phyloP scores from a whole-genome alignment of 1,140 invertebrate species.

The Psix sp. region DNA sequence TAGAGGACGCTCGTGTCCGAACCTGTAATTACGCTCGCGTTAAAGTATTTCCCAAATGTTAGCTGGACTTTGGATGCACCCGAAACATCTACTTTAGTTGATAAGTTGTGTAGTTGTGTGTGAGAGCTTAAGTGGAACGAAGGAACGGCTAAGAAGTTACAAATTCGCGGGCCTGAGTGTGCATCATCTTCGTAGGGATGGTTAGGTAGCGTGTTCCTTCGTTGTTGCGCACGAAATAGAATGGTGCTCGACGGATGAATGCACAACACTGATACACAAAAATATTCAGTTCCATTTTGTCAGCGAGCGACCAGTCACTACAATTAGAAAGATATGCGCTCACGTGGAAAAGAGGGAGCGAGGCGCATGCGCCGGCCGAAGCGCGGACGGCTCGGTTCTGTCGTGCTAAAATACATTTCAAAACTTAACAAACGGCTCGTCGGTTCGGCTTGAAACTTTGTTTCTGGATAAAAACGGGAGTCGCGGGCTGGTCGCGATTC shows the following conservation, averaged over 20 bases:
- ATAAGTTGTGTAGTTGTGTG: too few species aligned
- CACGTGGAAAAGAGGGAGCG: conserved; percentile 16
- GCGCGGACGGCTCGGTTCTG: too few species aligned
- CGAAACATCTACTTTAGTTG: conserved; percentile 37
- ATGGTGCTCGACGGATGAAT: conserved; percentile 39
- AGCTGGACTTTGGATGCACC: conserved; percentile 39
- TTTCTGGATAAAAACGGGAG: too few species aligned
- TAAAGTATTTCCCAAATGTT: conserved; percentile 47
- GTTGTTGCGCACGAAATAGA: conserved; percentile 23
- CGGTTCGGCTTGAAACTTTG: too few species aligned
- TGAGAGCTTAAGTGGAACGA: too few species aligned
- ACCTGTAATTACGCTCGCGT: conserved; percentile 8
- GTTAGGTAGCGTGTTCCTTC: conserved; percentile 15
- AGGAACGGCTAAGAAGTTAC: conserved; percentile 37
- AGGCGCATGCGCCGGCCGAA: too few species aligned
- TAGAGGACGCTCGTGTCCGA: conserved; percentile 16
- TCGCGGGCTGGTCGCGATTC: too few species aligned
- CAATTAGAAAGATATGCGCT: conserved; percentile 37
- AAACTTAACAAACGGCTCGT: too few species aligned
- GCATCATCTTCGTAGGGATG: conserved; percentile 35
- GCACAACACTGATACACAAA: conserved; percentile 55
- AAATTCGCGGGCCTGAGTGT: conserved; percentile 2
- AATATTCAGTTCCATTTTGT: conserved; percentile 42
- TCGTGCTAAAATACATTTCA: too few species aligned
- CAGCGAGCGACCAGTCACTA: conserved; percentile 36